Percentiles rank a stretch among this genome's conserved stretches.
Conservation (phyloP, 2,113 vertebrate genomes). For the Pollachius pollachius region DNA sequence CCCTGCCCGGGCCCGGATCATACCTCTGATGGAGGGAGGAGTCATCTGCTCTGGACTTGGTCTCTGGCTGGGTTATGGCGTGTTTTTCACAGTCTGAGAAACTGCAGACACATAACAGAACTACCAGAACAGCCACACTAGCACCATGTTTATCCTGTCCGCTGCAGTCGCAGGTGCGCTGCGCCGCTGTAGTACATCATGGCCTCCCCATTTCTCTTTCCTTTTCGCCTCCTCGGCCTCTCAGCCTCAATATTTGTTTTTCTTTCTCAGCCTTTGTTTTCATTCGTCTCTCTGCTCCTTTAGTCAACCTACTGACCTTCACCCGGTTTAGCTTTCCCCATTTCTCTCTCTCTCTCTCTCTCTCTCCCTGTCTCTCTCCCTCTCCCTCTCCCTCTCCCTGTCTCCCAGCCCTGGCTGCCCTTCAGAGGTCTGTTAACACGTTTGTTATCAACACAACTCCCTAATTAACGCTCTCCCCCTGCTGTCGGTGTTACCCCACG, state of each 20-base stretch:
- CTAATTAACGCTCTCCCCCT: constrained; percentile 56
- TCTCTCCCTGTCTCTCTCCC: constrained; percentile 19
- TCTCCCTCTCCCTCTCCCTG: constrained; percentile 68
- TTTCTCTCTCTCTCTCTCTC: constrained; percentile 43
- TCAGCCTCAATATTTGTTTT: no score
- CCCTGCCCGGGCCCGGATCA: no score
- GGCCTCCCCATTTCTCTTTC: neutral
- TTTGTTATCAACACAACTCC: constrained; percentile 76
- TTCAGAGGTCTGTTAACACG: constrained; percentile 88
- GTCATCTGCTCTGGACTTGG: no score
- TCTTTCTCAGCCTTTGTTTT: neutral
- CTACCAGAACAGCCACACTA: no score
- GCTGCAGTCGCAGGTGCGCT: no score
- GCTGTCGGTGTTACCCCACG: constrained; percentile 41
- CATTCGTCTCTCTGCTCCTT: neutral
- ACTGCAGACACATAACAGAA: no score
- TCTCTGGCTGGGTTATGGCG: no score
- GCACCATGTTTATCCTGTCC: no score
- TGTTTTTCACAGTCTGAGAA: no score
- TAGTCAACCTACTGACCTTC: neutral
- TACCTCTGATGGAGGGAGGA: no score
- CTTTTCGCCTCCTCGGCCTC: neutral
- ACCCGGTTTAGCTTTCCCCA: constrained; percentile 2
- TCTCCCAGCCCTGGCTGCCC: constrained; percentile 76
- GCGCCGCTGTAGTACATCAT: neutral